Percentiles rank a stretch among this genome's conserved stretches.
phyloP scores from a whole-genome alignment of 2,113 vertebrate genomes.

The Ellobius talpinus region DNA sequence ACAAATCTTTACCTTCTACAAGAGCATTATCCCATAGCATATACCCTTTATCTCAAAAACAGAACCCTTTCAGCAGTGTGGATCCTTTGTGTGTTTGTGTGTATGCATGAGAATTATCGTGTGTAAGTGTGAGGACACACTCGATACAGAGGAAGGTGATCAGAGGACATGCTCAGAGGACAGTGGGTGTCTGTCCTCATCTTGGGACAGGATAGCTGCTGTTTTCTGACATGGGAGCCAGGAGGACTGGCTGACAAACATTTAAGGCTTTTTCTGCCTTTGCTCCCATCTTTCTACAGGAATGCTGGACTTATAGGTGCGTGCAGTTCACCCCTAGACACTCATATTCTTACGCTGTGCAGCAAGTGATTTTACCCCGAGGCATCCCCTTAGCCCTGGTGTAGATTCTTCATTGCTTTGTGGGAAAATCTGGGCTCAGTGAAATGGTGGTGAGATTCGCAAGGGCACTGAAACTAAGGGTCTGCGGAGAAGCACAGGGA shows the following conservation, averaged over 20 bases:
- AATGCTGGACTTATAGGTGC: not conserved
- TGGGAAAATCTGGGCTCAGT: not conserved
- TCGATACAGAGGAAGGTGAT: not conserved
- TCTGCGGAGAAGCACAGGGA: too few relatives aligned
- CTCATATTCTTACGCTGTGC: not conserved
- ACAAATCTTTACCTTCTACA: too few relatives aligned
- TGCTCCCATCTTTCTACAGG: too few relatives aligned
- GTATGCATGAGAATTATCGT: not conserved
- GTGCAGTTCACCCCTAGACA: not conserved
- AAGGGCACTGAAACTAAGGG: too few relatives aligned
- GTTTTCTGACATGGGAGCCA: not conserved
- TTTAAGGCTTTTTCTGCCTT: not conserved
- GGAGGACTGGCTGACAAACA: too few relatives aligned
- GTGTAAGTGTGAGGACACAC: not conserved
- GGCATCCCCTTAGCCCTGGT: not conserved
- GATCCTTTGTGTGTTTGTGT: not conserved
- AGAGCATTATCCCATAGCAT: too few relatives aligned
- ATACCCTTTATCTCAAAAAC: too few relatives aligned
- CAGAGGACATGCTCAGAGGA: not conserved
- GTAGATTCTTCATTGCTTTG: not conserved
- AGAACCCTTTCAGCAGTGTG: fast-evolving
- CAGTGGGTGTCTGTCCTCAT: not conserved
- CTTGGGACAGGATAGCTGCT: too few relatives aligned
- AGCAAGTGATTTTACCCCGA: not conserved
- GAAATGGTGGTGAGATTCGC: not conserved